A percentile compares a stretch with the other conserved stretches of the same genome.
These are phyloP conservation scores for Agrotis exclamationis DNA, from an alignment of 2,888 invertebrate genomes.

Conservation along the genomic window DNA sequence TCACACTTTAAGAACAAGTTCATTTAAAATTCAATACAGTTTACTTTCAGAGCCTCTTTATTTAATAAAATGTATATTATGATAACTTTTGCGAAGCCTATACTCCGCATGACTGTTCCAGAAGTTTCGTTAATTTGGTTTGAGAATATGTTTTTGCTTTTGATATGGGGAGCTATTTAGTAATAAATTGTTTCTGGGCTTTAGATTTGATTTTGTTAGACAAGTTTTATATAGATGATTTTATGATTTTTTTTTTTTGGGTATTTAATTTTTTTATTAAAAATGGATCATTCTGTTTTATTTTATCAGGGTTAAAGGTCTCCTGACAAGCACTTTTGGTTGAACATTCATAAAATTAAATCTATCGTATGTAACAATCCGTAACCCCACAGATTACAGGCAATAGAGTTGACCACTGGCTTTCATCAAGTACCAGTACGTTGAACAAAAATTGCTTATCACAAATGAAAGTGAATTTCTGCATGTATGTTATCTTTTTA, in stretches of 20 bases:
- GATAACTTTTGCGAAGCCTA: slow-evolving; percentile 45
- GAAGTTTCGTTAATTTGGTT: slow-evolving; percentile 41
- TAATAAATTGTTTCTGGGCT: slow-evolving; percentile 5
- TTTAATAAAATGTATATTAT: slow-evolving; percentile 56
- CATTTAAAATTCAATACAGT: slow-evolving; percentile 51
- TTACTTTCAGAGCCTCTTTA: slow-evolving; percentile 34
- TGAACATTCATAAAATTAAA: too few species aligned
- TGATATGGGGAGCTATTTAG: slow-evolving; percentile 11
- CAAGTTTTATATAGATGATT: background rate
- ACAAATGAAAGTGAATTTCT: background rate
- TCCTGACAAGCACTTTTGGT: background rate
- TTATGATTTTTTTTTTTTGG: slow-evolving; percentile 9
- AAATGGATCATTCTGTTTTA: background rate
- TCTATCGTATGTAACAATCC: background rate
- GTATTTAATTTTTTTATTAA: too few species aligned
- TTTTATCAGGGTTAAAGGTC: background rate
- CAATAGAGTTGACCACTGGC: background rate
- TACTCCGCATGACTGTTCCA: slow-evolving; percentile 11
- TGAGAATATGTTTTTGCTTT: slow-evolving; percentile 15
- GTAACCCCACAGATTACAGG: fast-evolving
- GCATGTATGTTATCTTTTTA: slow-evolving; percentile 9
- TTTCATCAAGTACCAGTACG: background rate
- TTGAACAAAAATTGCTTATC: background rate
- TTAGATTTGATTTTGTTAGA: slow-evolving; percentile 1
- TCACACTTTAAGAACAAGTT: slow-evolving; percentile 31